Base-by-base conservation (phyloP, 1,140 invertebrate genomes). In the Chrysomallon squamiferum region DNA sequence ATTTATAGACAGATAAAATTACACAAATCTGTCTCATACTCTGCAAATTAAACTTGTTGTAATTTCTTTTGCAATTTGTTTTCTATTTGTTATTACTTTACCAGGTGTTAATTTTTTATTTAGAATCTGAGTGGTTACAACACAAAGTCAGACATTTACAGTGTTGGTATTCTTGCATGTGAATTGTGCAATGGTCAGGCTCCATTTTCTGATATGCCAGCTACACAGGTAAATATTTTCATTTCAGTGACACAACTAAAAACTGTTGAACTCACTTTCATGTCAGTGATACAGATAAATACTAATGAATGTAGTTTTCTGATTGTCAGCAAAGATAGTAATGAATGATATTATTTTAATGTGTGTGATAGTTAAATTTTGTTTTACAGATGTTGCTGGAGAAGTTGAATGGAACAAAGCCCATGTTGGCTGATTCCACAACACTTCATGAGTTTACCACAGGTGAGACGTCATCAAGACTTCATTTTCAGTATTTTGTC, bases 141-240 rank as follows among this genome's bases (percentile, higher is more conserved):
- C 80, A 91, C 92, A 78, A 93, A 93, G 74, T 94, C 93, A 3
- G 95, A 97, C 85, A 91, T 95, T 32, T 96, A 97, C 77, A 96
- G 94, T 71, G 71, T 96, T 56, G 95, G 95, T 38, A 92, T 96
- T 65, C 89, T 92, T 18, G 90, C 92, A 43, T 96, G 94, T 87
- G 95, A 96, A 86, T 82, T 97, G 68, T 94, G 91, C 29, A 97
- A 96, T 87, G 94, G 95, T 0, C 88, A 91, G 52, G 91, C 93
- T 75, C 95, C 95, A 0, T 97, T 94, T 86, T 88, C 89, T 27
- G 92, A 93, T 73, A 90, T 93, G 75, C 88, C 91, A 27, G 90
- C 91, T 33, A 95, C 93, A 0, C 88, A 95, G 72, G 84, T 85
- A 57, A 43, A 73, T 73, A 33, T 5, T 29, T 27, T 5, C n/a